Evolutionary conservation across 2,797 vertebrate species (phyloP).

Genomic region (Danio tinwini): DNA sequence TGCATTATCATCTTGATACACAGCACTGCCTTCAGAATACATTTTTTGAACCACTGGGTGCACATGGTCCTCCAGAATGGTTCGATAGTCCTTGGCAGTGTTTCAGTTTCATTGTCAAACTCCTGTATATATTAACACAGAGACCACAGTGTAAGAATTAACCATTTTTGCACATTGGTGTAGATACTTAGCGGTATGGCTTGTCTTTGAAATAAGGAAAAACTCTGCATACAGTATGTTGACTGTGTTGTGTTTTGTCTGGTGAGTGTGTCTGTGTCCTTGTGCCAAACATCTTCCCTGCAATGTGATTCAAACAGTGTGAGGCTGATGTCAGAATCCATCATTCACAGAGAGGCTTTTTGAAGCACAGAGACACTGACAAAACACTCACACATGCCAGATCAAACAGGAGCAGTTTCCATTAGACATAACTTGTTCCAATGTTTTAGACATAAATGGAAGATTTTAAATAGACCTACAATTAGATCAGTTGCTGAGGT

Average conservation of each 20-base stretch:
- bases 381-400: not conserved
- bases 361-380: conserved; percentile 55
- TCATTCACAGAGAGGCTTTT: conserved; percentile 64
- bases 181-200: not conserved
- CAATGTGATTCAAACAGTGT: conserved; percentile 71
- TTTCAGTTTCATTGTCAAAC: too few relatives aligned
- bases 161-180: not conserved
- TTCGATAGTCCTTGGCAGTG: too few relatives aligned
- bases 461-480: too few relatives aligned
- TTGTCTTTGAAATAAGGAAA: conserved; percentile 33
- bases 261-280: conserved; percentile 61
- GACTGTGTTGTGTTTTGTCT: conserved; percentile 52
- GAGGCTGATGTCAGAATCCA: conserved; percentile 76
- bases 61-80: too few relatives aligned
- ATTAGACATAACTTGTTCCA: too few relatives aligned
- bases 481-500: too few relatives aligned
- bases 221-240: conserved; percentile 16
- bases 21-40: too few relatives aligned
- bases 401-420: not conserved
- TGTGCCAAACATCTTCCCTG: conserved; percentile 62
- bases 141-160: not conserved
- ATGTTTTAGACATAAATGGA: too few relatives aligned
- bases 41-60: too few relatives aligned
- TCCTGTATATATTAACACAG: not conserved
- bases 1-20: too few relatives aligned